Conservation (phyloP, 2,113 vertebrate species). For the Elephas maximus region DNA sequence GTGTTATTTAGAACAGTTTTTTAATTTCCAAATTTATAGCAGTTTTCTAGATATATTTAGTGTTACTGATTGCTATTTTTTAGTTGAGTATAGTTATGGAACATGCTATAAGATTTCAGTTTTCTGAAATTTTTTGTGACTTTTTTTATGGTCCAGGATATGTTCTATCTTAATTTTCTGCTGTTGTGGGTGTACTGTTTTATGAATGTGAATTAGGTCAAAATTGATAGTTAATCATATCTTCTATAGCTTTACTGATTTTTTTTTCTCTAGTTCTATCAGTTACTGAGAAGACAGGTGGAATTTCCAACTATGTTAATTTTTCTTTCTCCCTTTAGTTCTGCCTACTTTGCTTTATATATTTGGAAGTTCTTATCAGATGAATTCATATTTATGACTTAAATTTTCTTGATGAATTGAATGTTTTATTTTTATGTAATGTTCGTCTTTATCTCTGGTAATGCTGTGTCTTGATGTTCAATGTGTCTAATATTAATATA, state of each 20-base stretch:
- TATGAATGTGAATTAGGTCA: neutral
- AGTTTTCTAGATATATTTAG: neutral
- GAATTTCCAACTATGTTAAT: neutral
- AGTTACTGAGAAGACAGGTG: neutral
- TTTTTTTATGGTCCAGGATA: neutral
- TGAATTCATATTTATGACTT: neutral
- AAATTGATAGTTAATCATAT: neutral
- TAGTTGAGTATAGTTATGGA: neutral
- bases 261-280: neutral
- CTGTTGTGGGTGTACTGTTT: constrained; percentile 15
- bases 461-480: constrained; percentile 14
- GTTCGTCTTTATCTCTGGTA: neutral
- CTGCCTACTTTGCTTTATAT: neutral
- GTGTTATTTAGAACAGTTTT: neutral
- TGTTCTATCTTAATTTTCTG: constrained; percentile 32
- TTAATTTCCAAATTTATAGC: constrained; percentile 46
- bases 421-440: neutral
- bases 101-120: constrained; percentile 25
- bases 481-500: neutral
- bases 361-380: constrained; percentile 10
- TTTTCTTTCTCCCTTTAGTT: neutral
- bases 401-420: neutral
- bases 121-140: neutral
- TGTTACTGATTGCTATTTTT: neutral
- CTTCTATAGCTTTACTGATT: neutral